Evolutionary conservation across 2,113 vertebrate species (phyloP).

Genomic region (Misgurnus mizolepis): DNA sequence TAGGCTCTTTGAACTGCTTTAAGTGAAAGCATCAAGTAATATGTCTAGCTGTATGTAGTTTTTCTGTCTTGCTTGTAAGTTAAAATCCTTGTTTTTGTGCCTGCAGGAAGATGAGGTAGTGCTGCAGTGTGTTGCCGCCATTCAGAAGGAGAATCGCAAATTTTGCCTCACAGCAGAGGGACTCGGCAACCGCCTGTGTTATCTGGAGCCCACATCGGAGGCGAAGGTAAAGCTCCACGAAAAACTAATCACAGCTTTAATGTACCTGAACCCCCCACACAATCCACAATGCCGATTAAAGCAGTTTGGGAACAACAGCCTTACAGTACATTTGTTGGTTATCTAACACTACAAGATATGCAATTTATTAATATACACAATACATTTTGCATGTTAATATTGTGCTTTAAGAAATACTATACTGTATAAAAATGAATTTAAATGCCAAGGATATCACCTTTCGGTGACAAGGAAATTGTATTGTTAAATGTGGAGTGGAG

Average conservation of each 20-base stretch:
- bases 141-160: slow-evolving; percentile 94
- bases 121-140: slow-evolving; percentile 87
- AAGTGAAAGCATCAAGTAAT: not conserved
- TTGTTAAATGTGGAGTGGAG: not conserved
- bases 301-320: not conserved
- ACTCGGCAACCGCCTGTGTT: slow-evolving; percentile 93
- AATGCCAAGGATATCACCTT: not conserved
- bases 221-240: slow-evolving; percentile 82
- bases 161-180: slow-evolving; percentile 95
- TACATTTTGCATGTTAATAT: not conserved
- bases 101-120: slow-evolving; percentile 96
- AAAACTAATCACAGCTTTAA: not conserved
- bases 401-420: not conserved
- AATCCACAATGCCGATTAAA: not conserved
- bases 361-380: not conserved
- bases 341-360: not conserved
- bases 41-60: not conserved
- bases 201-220: slow-evolving; percentile 95
- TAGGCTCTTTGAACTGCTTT: not conserved
- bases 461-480: not conserved
- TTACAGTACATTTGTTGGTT: no score
- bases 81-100: slow-evolving; percentile 48
- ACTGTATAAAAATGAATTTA: no score
- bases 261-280: not conserved
- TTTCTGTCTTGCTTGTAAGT: not conserved